Evolutionary conservation across 2,113 vertebrate genomes (phyloP).

Genomic region (Tiliqua scincoides): DNA sequence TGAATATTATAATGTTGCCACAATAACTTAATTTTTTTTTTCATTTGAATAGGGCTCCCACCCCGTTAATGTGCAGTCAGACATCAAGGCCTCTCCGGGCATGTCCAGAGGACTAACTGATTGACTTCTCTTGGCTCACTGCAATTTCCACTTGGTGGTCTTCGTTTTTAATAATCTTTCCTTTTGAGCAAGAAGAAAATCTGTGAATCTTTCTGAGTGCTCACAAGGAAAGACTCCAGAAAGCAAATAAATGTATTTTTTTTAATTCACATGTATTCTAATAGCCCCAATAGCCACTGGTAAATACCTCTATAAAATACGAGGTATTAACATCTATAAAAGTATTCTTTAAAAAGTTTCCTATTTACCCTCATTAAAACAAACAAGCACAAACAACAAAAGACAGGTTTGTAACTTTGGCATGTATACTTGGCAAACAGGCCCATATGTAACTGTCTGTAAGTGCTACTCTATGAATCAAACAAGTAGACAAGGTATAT

Average conservation of each 20-base stretch:
- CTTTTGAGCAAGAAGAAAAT: neutral
- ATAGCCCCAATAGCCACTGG: neutral
- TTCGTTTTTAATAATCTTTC: neutral
- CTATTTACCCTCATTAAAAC: too few species aligned
- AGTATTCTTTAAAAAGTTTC: too few species aligned
- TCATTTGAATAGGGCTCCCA: conserved; percentile 3
- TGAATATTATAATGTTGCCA: neutral
- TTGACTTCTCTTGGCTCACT: neutral
- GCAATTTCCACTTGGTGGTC: neutral
- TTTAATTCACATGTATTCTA: neutral
- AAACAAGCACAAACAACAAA: too few species aligned
- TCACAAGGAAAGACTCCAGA: neutral
- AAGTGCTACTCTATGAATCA: too few species aligned
- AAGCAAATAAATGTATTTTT: accelerated
- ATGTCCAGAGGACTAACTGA: neutral
- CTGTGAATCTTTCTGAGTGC: neutral
- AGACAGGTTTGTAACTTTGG: too few species aligned
- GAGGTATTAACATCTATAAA: too few species aligned
- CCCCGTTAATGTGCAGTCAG: neutral
- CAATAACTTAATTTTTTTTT: neutral
- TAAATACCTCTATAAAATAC: too few species aligned
- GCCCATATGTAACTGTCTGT: too few species aligned
- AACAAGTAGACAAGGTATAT: too few species aligned
- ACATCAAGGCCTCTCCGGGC: neutral
- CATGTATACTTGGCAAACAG: too few species aligned